These are phyloP conservation scores for Macaca mulatta DNA, from an alignment of 2,113 vertebrate species.

Conservation along the genomic window DNA sequence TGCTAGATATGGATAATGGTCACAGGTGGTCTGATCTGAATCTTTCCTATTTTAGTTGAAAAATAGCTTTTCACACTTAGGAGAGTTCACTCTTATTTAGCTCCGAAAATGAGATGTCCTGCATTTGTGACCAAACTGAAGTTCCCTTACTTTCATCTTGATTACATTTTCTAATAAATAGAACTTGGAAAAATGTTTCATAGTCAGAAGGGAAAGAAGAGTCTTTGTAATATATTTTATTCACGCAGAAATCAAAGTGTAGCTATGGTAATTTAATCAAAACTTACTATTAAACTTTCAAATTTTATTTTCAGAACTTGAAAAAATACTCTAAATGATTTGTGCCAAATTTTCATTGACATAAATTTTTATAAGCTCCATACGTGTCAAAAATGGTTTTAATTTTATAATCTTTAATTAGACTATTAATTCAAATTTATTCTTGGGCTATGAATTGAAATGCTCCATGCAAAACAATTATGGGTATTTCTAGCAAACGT, in stretches of 20 bases:
- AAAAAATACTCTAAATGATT: neutral
- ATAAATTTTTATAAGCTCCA: neutral
- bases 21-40: slow-evolving; percentile 63
- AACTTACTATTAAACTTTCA: neutral
- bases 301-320: neutral
- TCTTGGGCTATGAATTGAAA: neutral
- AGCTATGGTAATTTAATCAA: neutral
- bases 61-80: slow-evolving; percentile 74
- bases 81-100: slow-evolving; percentile 65
- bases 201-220: neutral
- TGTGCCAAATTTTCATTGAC: neutral
- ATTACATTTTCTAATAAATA: slow-evolving; percentile 20
- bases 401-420: neutral
- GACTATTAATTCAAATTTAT: neutral
- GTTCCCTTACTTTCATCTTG: slow-evolving; percentile 53
- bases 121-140: slow-evolving; percentile 56
- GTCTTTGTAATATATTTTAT: neutral
- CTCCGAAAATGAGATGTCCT: slow-evolving; percentile 61
- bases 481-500: neutral
- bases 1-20: slow-evolving; percentile 56
- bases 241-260: neutral
- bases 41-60: slow-evolving; percentile 68
- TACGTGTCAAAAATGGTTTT: neutral
- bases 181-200: neutral
- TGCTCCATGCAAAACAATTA: neutral